Evolutionary conservation across 2,797 vertebrate genomes (phyloP), one percentile per base, ranked within the genome.

Genomic region (Babyrousa celebensis): DNA sequence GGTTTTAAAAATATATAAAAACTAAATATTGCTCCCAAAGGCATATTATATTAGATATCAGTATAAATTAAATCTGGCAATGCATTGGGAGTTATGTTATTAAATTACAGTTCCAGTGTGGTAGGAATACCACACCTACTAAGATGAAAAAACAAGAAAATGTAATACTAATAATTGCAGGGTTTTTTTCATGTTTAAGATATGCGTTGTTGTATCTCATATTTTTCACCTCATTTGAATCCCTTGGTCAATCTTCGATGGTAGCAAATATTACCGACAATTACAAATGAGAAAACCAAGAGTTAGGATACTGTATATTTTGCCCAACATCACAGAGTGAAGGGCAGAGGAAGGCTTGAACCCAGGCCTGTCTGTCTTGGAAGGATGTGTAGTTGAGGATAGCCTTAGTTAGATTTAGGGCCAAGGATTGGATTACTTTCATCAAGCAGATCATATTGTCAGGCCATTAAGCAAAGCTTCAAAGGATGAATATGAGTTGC

Each of bases 31-130:
- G 56, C 0, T 62, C n/a, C 6, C 18, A 70, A 54, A 88, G 63
- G 27, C 32, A 32, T 54, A 75, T 43, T 89, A 25, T 11, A 87
- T 74, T 96, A 54, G 29, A 12, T 96, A 58, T 70, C 90, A 43
- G 65, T 95, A 3, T 32, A 90, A 77, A 40, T 89, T 91, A 82
- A 96, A 56, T 88, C 85, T 95, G 95, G 58, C 11, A 84, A 58
- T 89, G 21, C 78, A 71, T 40, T 78, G 70, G 25, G 25, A 78
- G 18, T 80, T 88, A 62, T 1, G 12, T 88, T 89, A 63, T 56
- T 88, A 90, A 94, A 90, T 86, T 85, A 43, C 1, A 78, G 70
- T 84, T 82, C 25, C 43, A 79, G 11, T 8, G 12, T 77, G 65
- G 29, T 17, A 36, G 58, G 52, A 96, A 36, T 82, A 56, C 67